Base-by-base conservation (phyloP, 2,113 vertebrate species). In the Leucopsar rothschildi region DNA sequence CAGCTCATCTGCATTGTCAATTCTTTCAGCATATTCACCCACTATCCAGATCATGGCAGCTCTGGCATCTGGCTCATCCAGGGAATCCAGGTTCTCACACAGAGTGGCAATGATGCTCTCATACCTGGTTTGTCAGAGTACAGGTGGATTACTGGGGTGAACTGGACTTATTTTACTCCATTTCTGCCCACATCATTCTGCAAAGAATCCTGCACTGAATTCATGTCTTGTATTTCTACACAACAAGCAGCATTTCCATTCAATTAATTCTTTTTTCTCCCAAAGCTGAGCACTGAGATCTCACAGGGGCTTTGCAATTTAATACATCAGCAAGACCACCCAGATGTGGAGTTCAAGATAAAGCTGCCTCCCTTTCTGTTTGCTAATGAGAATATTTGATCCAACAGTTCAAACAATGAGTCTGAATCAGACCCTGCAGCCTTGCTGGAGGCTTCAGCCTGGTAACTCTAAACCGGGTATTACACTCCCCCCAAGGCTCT, bases 31-130 rank as follows among this genome's bases (percentile, higher is more conserved):
- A 13, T 99, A 99, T 92, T 99, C 99, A 3, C 99, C 99, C 86
- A 99, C 99, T n/a, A 99, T 99, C 99, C 99, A 99, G 96, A 99
- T 99, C 99, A 99, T 99, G 91, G 99, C 99, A 37, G 99, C 99
- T 28, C 99, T 99, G 25, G 99, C 99, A 10, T 99, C 99, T 5
- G 99, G 99, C 81, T 99, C 99, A 73, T 99, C 99, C 96, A 99
- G 97, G 5, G 99, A 99, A 97, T 99, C 99, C 35, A 99, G 98
- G 93, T 99, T 99, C 97, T 99, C 99, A 42, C 99, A 99, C 28
- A 99, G 97, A 1, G 99, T 99, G 79, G 99, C 99, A 44, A 99
- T 99, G 97, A 99, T 99, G 97, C 99, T 99, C 95, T 99, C 99
- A 37, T 99, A 99, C 97, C 99, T 99, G 93, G 66, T 53, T 61